phyloP scores from a whole-genome alignment of 2,888 invertebrate genomes.

The Parapristionchus giblindavisi region DNA sequence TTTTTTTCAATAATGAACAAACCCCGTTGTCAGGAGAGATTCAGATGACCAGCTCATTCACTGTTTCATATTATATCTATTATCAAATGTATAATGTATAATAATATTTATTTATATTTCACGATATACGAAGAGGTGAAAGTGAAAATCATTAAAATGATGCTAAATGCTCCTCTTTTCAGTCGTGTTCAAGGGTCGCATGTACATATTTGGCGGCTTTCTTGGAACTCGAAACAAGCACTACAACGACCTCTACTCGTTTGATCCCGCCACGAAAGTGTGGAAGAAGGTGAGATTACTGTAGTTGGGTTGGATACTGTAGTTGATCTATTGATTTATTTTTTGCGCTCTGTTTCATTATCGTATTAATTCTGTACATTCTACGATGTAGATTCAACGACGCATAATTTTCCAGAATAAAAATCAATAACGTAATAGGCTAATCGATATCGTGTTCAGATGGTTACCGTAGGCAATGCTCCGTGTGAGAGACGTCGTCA shows the following conservation, averaged over 20 bases:
- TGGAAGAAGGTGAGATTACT: slow-evolving; percentile 71
- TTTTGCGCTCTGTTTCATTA: too few relatives aligned
- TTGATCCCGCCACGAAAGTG: slow-evolving; percentile 72
- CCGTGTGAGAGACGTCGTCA: slow-evolving; percentile 75
- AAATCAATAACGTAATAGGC: slow-evolving; percentile 57
- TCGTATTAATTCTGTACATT: too few relatives aligned
- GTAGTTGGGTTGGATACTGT: slow-evolving; percentile 3
- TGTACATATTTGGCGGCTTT: slow-evolving; percentile 91
- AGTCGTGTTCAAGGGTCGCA: slow-evolving; percentile 74
- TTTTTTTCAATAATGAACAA: too few relatives aligned
- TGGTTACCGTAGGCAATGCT: slow-evolving; percentile 39
- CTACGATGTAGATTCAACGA: too few relatives aligned
- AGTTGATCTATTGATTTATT: too few relatives aligned
- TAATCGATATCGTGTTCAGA: not conserved
- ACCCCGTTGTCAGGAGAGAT: too few relatives aligned
- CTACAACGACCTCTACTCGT: slow-evolving; percentile 85
- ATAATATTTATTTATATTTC: not conserved
- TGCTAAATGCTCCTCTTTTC: not conserved
- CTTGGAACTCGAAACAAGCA: slow-evolving; percentile 82
- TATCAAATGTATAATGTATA: not conserved
- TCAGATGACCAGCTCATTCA: too few relatives aligned
- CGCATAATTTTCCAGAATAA: too few relatives aligned
- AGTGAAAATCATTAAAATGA: not conserved
- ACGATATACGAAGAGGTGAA: not conserved
- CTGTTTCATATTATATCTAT: too few relatives aligned